Conservation (phyloP, 2,888 invertebrate species). For the Scaptomyza flava region DNA sequence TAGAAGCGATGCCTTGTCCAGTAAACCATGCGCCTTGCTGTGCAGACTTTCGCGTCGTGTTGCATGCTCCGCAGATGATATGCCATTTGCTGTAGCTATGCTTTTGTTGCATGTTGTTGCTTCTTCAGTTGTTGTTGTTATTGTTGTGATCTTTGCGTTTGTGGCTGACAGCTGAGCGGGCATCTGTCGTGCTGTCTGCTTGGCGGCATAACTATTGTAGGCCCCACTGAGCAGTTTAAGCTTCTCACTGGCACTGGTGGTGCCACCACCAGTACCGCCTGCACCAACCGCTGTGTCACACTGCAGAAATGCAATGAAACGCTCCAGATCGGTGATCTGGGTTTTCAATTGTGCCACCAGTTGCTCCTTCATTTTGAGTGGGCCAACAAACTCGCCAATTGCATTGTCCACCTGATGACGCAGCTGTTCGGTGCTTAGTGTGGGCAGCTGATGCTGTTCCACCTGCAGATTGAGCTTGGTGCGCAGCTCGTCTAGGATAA, state of each 20-base stretch:
- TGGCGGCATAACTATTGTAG: constrained; percentile 84
- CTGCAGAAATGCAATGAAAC: constrained; percentile 98
- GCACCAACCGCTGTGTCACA: constrained; percentile 87
- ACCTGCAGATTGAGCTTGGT: constrained; percentile 93
- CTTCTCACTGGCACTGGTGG: constrained; percentile 45
- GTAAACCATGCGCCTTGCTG: constrained; percentile 85
- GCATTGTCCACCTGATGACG: constrained; percentile 95
- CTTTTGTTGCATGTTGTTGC: constrained; percentile 10
- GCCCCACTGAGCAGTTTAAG: constrained; percentile 72
- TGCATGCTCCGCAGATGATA: constrained; percentile 4
- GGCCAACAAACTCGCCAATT: constrained; percentile 95
- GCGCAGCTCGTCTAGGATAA: constrained; percentile 94
- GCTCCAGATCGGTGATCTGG: constrained; percentile 98
- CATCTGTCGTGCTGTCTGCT: constrained; percentile 73
- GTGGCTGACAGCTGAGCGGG: constrained; percentile 19
- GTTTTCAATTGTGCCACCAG: constrained; percentile 97
- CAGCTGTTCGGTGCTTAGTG: constrained; percentile 92
- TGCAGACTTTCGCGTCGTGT: constrained; percentile 77
- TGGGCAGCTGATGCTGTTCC: constrained; percentile 90
- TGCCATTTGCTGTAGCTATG: constrained; percentile 1
- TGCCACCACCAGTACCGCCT: constrained; percentile 41
- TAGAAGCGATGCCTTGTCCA: constrained; percentile 94
- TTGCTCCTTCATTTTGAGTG: constrained; percentile 97
- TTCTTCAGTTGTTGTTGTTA: not conserved
- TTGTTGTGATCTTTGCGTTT: not conserved